A percentile compares a stretch with the other conserved stretches of the same genome.
Evolutionary conservation across 1,140 invertebrate species (phyloP).

Genomic region (Drosophila nebulosa): DNA sequence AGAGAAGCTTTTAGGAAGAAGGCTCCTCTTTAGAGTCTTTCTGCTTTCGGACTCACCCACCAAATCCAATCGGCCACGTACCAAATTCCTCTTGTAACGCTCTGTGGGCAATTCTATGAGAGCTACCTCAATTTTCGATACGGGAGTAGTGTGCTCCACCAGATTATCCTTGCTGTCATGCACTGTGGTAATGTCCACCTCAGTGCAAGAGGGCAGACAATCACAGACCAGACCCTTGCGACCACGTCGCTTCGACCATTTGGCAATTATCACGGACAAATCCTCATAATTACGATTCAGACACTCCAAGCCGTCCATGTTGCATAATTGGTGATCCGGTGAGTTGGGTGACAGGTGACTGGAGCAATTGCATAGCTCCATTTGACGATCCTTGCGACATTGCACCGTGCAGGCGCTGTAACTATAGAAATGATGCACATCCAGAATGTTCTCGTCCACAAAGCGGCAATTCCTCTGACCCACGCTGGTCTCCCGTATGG

Average conservation of each 20-base stretch:
- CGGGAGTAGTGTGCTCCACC: constrained; percentile 52
- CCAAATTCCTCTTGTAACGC: constrained; percentile 84
- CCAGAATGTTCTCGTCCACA: constrained; percentile 84
- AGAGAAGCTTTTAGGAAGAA: not conserved
- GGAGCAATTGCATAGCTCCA: constrained; percentile 85
- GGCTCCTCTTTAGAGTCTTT: no score
- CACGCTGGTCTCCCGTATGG: constrained; percentile 82
- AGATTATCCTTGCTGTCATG: constrained; percentile 82
- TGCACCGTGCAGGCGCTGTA: constrained; percentile 87
- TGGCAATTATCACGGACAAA: constrained; percentile 84
- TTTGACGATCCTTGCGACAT: constrained; percentile 85
- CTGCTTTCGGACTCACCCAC: no score
- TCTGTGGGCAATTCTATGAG: constrained; percentile 84
- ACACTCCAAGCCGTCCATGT: constrained; percentile 84
- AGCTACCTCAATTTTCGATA: constrained; percentile 82
- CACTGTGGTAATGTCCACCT: constrained; percentile 84
- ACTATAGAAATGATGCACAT: constrained; percentile 85
- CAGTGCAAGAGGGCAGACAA: constrained; percentile 85
- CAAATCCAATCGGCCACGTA: constrained; percentile 84
- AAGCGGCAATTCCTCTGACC: constrained; percentile 84
- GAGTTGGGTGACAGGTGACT: constrained; percentile 86
- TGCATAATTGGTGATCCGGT: constrained; percentile 81
- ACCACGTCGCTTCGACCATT: constrained; percentile 68
- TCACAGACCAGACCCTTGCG: constrained; percentile 83
- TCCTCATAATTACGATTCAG: constrained; percentile 84